phyloP scores from a whole-genome alignment of 2,113 vertebrate species.

The Phrynocephalus versicolor region DNA sequence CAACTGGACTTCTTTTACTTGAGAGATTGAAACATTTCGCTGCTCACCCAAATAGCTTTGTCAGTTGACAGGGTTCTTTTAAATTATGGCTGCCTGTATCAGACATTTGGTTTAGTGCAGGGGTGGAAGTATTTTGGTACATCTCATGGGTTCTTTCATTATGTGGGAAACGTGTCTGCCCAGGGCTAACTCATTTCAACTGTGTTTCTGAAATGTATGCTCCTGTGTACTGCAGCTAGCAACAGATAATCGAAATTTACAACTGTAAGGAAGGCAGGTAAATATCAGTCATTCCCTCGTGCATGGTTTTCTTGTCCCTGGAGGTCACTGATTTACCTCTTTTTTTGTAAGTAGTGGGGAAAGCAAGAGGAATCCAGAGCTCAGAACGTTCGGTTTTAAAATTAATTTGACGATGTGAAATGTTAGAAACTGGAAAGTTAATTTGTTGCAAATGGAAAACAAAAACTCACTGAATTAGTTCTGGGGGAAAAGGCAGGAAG shows the following conservation, averaged over 20 bases:
- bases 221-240: background rate
- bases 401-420: too few relatives aligned
- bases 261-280: background rate
- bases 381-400: too few relatives aligned
- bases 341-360: background rate
- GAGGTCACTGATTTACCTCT: background rate
- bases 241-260: background rate
- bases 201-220: background rate
- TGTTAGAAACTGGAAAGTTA: too few relatives aligned
- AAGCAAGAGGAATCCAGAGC: background rate
- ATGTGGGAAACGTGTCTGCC: background rate
- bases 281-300: rapidly evolving
- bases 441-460: too few relatives aligned
- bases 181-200: background rate
- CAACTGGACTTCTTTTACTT: too few relatives aligned
- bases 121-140: background rate
- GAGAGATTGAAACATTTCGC: too few relatives aligned
- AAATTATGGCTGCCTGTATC: background rate
- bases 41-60: too few relatives aligned
- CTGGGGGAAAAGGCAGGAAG: too few relatives aligned
- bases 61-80: background rate
- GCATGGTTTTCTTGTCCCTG: conserved; percentile 33
- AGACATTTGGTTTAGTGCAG: background rate
- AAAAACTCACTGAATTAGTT: too few relatives aligned
- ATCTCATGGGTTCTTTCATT: background rate